Base-by-base conservation (phyloP, 1,140 invertebrate genomes). In the Lepidurus apus region DNA sequence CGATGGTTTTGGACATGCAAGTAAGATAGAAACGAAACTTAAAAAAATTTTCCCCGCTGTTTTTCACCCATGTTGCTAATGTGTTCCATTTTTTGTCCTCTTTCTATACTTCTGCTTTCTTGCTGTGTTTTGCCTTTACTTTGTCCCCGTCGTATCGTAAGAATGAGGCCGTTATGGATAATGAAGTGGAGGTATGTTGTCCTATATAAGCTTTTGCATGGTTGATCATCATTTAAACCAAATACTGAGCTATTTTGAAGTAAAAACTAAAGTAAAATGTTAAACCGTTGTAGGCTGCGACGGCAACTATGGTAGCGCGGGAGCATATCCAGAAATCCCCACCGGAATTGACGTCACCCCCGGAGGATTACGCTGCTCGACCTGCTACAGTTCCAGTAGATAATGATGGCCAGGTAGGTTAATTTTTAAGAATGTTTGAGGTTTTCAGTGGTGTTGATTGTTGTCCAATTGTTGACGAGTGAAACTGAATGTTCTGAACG, bases 1-100 rank as follows among this genome's bases (percentile, higher is more conserved):
- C 77, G 44, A 77, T 73, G 26, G 74, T 77, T 45, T 78, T 65
- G 17, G 53, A 65, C 21, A 65, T 65, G 53, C 53, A 65, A 65
- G 53, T 65, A 65, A 21, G 53, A 13, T 1, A n/a, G 43, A 17
- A n/a, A 47, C 43, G 17, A 47, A 75, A 13, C 73, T 73, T 75
- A 17, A 11, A 74, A 34, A 42, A 74, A 26, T 26, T 24, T 74
- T 42, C 53, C 47, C 21, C 8, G 3, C 13, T 5, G 21, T 17
- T 17, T n/a, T 9, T 65, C 17, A 34, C 34, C 53, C 13, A 11
- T 65, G 53, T 65, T 6, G 45, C 45, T 65, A 65, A 65, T 17
- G 53, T 65, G 53, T n/a, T 13, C 21, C 5, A 17, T 65, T 65
- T 65, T 65, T 3, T 65, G 53, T 65, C 17, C 21, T 6, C 6